A percentile compares a stretch with the other conserved stretches of the same genome.
Evolutionary conservation across 2,888 invertebrate species (phyloP).

Genomic region (Nudaria mundana): DNA sequence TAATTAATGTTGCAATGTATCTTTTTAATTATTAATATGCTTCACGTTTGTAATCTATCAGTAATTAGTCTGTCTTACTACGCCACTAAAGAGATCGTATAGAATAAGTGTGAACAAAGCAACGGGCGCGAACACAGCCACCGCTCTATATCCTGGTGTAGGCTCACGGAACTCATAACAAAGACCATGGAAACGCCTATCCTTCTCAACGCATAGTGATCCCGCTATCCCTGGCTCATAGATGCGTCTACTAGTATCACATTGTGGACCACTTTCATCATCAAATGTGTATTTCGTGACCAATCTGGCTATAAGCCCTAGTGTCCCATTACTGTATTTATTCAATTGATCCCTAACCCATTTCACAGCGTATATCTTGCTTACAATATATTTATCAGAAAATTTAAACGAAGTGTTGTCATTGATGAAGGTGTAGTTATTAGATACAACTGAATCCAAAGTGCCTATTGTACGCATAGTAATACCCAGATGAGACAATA

Average conservation of each 20-base stretch:
- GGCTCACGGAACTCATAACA: conserved; percentile 66
- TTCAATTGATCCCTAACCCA: conserved; percentile 39
- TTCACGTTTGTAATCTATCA: too few relatives aligned
- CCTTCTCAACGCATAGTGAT: conserved; percentile 52
- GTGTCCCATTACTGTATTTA: conserved; percentile 46
- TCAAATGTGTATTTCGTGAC: conserved; percentile 58
- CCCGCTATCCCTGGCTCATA: conserved; percentile 56
- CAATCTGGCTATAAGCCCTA: conserved; percentile 49
- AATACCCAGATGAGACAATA: conserved; percentile 43
- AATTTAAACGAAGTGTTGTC: conserved; percentile 18
- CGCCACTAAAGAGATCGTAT: conserved; percentile 68
- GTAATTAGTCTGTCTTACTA: conserved; percentile 61
- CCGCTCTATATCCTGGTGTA: conserved; percentile 59
- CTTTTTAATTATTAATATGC: too few relatives aligned
- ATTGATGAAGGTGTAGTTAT: too few relatives aligned
- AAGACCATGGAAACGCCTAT: conserved; percentile 50
- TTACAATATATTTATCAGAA: conserved; percentile 50
- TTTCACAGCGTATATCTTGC: conserved; percentile 42
- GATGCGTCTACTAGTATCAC: conserved; percentile 55
- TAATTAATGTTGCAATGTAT: too few relatives aligned
- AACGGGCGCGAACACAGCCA: conserved; percentile 64
- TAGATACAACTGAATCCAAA: conserved; percentile 2
- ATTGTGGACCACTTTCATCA: conserved; percentile 47
- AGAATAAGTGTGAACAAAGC: conserved; percentile 65
- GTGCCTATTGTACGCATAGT: conserved; percentile 19